Base-by-base conservation (phyloP, 2,113 vertebrate genomes). In the Patagioenas fasciata region DNA sequence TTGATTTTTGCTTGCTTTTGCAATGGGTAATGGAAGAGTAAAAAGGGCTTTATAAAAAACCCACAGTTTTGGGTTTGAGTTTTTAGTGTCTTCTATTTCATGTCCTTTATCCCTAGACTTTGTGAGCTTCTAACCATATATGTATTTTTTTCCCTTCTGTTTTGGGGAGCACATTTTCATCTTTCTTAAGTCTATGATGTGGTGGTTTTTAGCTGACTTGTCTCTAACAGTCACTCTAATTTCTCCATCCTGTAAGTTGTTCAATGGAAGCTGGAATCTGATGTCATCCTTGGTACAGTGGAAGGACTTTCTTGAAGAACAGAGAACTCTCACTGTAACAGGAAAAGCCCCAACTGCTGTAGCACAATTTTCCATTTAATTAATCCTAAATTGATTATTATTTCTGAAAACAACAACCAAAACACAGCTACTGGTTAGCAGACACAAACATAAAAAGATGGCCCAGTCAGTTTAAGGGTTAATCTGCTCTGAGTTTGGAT, bases 111-210 rank as follows among this genome's bases (percentile, higher is more conserved):
- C 32, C 25, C 72, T 69, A 61, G 19, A 34, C 31, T 60, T 87
- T 69, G 21, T 40, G 36, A 11, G 73, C 40, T 7, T 72, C 40
- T 67, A 72, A 48, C 9, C 5, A 48, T 29, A 44, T 15, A 11
- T 31, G 15, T 21, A 38, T 18, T 42, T 56, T 23, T 62, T 44
- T 47, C 54, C 10, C 15, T 66, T 79, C 60, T 51, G 8, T 0
- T 62, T 40, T 38, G 20, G 28, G 17, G 36, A 64, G 25, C 21
- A 47, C 9, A 32, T 64, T 36, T 44, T 53, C n/a, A 53, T 61
- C 1, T 0, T 8, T 40, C 50, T 80, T 34, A 29, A 57, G n/a
- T 18, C 29, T 88, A 13, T 29, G 42, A 58, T 1, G 1, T 48
- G 36, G n/a, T 19, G 8, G 18, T 21, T 53, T 44, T 36, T 54